Base-by-base conservation (phyloP, 1,140 invertebrate genomes). In the Diplogasteroides magnus region DNA sequence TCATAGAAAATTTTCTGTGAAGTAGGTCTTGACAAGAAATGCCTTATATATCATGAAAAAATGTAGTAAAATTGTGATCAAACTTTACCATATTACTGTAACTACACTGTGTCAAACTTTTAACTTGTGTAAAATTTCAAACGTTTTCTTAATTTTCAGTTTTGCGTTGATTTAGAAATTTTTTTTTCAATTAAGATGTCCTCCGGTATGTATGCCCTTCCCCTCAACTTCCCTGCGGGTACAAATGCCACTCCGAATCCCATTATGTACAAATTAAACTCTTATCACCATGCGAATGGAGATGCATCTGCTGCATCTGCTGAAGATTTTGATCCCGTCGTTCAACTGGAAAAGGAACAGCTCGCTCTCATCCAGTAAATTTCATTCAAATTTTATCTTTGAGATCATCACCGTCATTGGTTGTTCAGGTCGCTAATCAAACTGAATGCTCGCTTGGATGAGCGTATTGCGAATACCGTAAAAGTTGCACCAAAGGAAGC, bases 281-380 rank as follows among this genome's bases (percentile, higher is more conserved):
- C 37, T 48, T 48, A 48, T 48, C 37, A 48, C 19, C 6, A 48
- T 48, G n/a, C n/a, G n/a, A 48, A 19, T 11, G 37, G 37, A 48
- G 37, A 48, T 48, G 19, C 6, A n/a, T n/a, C n/a, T n/a, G n/a
- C n/a, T 19, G 19, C 37, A 48, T 19, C 37, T 19, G 19, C 62
- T 64, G 6, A 67, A 3, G 25, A 55, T 29, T 2, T 68, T 19
- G 70, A 67, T 63, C 70, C 70, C 11, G 25, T 27, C 15, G 59
- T 31, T n/a, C 31, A 6, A 14, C 23, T 72, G 25, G 70, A 72
- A 48, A 31, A 72, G 32, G 61, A 72, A 23, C 70, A 72, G 31
- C 29, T 29, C 6, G 14, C 48, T n/a, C 61, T 72, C n/a, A 72
- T 72, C 64, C 13, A 26, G 13, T 26, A 48, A 56, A 26, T 68